Evolutionary conservation across 2,888 invertebrate genomes (phyloP), one percentile per base, ranked within the genome.

Genomic region (Latheticus oryzae): DNA sequence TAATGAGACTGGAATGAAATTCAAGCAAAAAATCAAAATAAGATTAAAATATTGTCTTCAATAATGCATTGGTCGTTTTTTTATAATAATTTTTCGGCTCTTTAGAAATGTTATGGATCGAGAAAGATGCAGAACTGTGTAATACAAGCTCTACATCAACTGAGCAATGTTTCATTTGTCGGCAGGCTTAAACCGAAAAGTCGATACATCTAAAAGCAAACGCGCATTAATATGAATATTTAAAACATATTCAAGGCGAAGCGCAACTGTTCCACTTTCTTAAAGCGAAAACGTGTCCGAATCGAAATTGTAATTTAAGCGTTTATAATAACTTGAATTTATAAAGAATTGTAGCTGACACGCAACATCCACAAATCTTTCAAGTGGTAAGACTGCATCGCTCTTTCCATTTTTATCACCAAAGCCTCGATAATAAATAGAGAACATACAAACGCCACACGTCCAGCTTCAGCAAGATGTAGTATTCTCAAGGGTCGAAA

Each of bases 391-490:
- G 24, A 23, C 30, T 23, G 8, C 50, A 3, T 30, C 33, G 5
- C 12, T 30, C 13, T 24, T 11, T 16, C 33, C 53, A 33, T 43
- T 53, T 51, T 53, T 53, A 53, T 53, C 43, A 53, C 43, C 43
- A 12, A 26, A 9, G 24, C 26, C 26, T 19, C 35, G 30, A 26
- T 53, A 53, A 53, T 53, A 53, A 53, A 53, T 53, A 53, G 43
- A 30, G 45, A 54, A 35, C 33, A 9, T 42, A 45, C 37, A 37
- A 48, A 54, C 45, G 45, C 38, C 48, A 30, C 57, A 57, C 57
- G 57, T 57, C 38, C 57, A 17, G 45, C 32, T 48, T 40, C 28
- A 57, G 42, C 23, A 52, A 52, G 52, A 57, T 42, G 38, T 28
- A 52, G 43, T 13, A 54, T 35, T 26, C 58, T 26, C 48, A n/a